Conservation (phyloP, 2,888 invertebrate species). For the Lissonota sp. region DNA sequence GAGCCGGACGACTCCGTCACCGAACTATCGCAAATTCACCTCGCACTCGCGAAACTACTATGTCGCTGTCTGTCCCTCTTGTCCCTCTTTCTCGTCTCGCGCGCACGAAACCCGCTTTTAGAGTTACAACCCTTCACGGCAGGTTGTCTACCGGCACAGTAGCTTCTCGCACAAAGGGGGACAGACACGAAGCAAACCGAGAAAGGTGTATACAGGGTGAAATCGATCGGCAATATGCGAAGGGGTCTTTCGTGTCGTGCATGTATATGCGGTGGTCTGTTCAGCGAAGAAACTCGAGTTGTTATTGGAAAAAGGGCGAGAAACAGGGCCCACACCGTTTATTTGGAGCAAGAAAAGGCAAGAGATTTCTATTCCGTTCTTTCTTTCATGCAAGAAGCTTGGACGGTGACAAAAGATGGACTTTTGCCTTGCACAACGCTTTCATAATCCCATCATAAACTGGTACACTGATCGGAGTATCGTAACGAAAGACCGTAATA, state of each 20-base stretch:
- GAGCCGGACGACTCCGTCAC: slow-evolving; percentile 32
- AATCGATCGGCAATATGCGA: slow-evolving; percentile 57
- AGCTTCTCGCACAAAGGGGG: slow-evolving; percentile 43
- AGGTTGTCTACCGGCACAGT: slow-evolving; percentile 48
- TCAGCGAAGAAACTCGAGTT: slow-evolving; percentile 49
- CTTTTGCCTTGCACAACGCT: too few species aligned
- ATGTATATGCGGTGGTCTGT: slow-evolving; percentile 16
- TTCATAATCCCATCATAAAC: too few species aligned
- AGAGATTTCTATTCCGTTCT: too few species aligned
- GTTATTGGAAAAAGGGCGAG: slow-evolving; percentile 24
- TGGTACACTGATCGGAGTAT: too few species aligned
- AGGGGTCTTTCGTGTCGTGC: slow-evolving; percentile 4
- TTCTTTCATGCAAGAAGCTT: too few species aligned
- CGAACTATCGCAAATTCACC: slow-evolving; percentile 39
- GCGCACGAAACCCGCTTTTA: slow-evolving; percentile 8
- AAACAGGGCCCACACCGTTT: slow-evolving; percentile 5
- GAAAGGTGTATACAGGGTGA: slow-evolving; percentile 27
- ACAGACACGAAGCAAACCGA: slow-evolving; percentile 12
- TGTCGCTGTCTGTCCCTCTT: slow-evolving; percentile 8
- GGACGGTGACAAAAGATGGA: too few species aligned
- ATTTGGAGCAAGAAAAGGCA: neutral
- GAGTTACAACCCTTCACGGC: slow-evolving; percentile 16
- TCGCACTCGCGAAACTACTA: slow-evolving; percentile 5
- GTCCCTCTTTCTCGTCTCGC: slow-evolving; percentile 8
- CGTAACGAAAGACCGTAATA: too few species aligned